Evolutionary conservation across 2,888 invertebrate genomes (phyloP), one percentile per base, ranked within the genome.

Genomic region (Lycophotia porphyrea): DNA sequence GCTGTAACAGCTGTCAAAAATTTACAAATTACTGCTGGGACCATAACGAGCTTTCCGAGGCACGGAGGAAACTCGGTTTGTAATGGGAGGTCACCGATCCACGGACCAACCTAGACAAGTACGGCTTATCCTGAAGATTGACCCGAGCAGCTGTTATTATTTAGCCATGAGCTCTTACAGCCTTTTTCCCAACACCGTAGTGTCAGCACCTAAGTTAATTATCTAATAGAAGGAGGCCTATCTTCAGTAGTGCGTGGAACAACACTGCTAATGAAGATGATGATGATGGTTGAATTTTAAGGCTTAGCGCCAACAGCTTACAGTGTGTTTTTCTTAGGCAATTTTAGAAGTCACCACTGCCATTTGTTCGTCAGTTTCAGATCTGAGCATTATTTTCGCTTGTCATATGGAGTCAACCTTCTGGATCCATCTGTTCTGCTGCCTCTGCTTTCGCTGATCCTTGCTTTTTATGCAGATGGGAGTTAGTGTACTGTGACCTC

Each of bases 381-480:
- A 13, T 42, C 18, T 8, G n/a, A 4, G 34, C 21, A 18, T 5
- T n/a, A 11, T 55, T 70, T 52, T 55, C 5, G 21, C 9, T 42
- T 7, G 0, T 39, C 24, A 13, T 24, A 18, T 18, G 31, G 13
- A 77, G 9, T 13, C 0, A 34, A 49, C 27, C 72, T 78, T 78
- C 78, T 78, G 78, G 11, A n/a, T 1, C 15, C 18, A 8, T 18
- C 8, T 34, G 94, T 94, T 95, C 89, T 85, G 94, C 95, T 93
- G 94, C 94, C 93, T 89, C 81, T 79, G 91, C 88, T 92, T 92
- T 93, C 91, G 93, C 95, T 95, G 95, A 95, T 90, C 89, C 87
- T 88, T 89, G 90, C 86, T 84, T 87, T 87, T 87, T 84, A 84
- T 87, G 75, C 74, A 79, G 78, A 86, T 80, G 70, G 77, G 78